A percentile compares a stretch with the other conserved stretches of the same genome.
phyloP scores from a whole-genome alignment of 2,113 vertebrate genomes.

The Apus apus region DNA sequence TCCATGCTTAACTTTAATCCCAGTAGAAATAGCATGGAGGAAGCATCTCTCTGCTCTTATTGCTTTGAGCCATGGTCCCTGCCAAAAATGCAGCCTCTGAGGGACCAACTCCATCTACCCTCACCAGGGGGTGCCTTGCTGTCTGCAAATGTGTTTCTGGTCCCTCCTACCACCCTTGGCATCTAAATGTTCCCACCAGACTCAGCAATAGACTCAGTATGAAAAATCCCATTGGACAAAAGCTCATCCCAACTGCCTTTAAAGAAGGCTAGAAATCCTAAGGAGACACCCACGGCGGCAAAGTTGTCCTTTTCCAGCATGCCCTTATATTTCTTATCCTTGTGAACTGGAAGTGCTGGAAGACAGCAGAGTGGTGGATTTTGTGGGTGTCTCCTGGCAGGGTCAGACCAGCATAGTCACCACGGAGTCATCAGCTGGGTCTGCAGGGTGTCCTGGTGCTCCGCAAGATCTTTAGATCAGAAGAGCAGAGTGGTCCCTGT shows the following conservation, averaged over 20 bases:
- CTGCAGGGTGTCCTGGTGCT: not conserved
- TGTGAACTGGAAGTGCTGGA: not conserved
- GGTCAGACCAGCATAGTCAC: not conserved
- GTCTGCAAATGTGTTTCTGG: not conserved
- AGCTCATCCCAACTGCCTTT: rapidly evolving
- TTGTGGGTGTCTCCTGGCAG: not conserved
- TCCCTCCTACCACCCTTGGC: not conserved
- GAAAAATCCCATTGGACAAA: not conserved
- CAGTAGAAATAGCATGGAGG: not conserved
- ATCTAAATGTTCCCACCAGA: not conserved
- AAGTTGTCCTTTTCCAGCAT: not conserved
- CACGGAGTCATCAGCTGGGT: not conserved
- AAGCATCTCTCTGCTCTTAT: rapidly evolving
- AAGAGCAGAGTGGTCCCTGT: not conserved
- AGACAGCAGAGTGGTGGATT: not conserved
- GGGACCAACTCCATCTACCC: not conserved
- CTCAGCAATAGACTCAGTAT: rapidly evolving
- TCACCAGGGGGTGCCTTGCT: not conserved
- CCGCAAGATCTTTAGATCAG: not conserved
- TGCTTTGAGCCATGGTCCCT: rapidly evolving
- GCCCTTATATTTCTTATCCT: not conserved
- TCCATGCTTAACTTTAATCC: not conserved
- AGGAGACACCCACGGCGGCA: not conserved
- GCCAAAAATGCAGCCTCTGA: not conserved
- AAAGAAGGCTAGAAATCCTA: not conserved